Evolutionary conservation across 2,888 invertebrate genomes (phyloP), one percentile per base, ranked within the genome.

Genomic region (Eutolmus rufibarbis): DNA sequence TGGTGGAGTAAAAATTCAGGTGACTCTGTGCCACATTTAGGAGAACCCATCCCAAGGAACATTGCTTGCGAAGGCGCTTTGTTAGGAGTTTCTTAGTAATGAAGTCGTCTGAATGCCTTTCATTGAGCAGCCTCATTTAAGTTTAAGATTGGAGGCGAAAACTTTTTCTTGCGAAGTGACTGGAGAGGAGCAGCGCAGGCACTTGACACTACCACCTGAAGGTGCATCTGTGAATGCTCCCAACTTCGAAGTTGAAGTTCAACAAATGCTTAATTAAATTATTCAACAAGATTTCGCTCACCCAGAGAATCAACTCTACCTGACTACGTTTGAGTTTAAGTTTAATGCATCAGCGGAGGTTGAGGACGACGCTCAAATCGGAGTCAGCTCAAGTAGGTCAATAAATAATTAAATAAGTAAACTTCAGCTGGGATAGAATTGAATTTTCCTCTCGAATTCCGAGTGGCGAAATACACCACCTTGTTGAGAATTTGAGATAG

Each of bases 221-320:
- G 28, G 40, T 51, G 46, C 79, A 34, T 16, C 46, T 46, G 14
- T 51, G 37, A 37, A 37, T 76, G 76, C 5, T 19, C 9, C 14
- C 3, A 46, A 46, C 43, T 46, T 34, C 34, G 19, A 76, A 76
- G 34, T 76, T 34, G 51, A 79, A 79, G 51, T 79, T 51, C 28
- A 19, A 79, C 51, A 40, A 79, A 46, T 51, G 40, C 14, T 51
- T 79, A 23, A 79, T 79, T 79, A 79, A 79, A 51, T 79, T 79
- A 79, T 79, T 79, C 79, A 79, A 14, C 28, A 46, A 46, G 51
- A 79, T 79, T 79, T 37, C 46, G 23, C 31, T 56, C 31, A 23
- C 46, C 46, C 28, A 14, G 4, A 46, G 28, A 40, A 23, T 79
- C 46, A 28, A 28, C 51, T 28, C 46, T 28, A 31, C 28, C 19